Conservation (phyloP, 2,797 vertebrate species). For the Pipistrellus nathusii region DNA sequence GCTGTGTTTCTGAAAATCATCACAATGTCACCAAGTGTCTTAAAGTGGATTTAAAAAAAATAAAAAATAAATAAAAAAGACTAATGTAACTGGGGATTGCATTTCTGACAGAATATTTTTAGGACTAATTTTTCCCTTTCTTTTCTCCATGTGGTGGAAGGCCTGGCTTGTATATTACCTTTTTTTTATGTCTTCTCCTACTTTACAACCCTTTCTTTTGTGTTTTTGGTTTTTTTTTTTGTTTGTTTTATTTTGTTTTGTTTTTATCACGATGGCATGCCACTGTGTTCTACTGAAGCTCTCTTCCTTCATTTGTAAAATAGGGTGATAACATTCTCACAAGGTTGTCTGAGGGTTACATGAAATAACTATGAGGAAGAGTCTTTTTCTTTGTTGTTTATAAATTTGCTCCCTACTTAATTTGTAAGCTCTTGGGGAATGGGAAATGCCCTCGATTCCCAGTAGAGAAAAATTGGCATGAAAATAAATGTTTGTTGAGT, state of each 20-base stretch:
- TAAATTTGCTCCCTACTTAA: neutral
- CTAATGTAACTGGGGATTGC: neutral
- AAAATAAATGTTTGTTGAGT: neutral
- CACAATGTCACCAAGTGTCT: neutral
- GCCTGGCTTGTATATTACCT: neutral
- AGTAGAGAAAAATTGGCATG: neutral
- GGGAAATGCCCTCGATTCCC: neutral
- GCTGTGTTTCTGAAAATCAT: slow-evolving; percentile 11
- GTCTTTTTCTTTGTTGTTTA: neutral
- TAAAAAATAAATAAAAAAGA: neutral
- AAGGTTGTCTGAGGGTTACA: neutral
- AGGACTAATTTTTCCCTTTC: neutral
- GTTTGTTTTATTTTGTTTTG: no score
- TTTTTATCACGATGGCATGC: neutral
- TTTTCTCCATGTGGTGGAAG: neutral
- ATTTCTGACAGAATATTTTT: slow-evolving; percentile 1
- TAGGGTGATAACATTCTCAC: neutral
- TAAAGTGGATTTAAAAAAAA: neutral
- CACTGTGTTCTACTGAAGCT: neutral
- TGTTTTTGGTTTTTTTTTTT: no score
- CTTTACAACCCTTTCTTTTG: neutral
- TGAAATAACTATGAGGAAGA: neutral
- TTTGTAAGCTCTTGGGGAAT: neutral
- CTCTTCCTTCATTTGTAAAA: neutral
- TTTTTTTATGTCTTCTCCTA: neutral